These are phyloP conservation scores for Micromussa lordhowensis DNA, from an alignment of 92 coral and sea anemone species.

Conservation along the genomic window DNA sequence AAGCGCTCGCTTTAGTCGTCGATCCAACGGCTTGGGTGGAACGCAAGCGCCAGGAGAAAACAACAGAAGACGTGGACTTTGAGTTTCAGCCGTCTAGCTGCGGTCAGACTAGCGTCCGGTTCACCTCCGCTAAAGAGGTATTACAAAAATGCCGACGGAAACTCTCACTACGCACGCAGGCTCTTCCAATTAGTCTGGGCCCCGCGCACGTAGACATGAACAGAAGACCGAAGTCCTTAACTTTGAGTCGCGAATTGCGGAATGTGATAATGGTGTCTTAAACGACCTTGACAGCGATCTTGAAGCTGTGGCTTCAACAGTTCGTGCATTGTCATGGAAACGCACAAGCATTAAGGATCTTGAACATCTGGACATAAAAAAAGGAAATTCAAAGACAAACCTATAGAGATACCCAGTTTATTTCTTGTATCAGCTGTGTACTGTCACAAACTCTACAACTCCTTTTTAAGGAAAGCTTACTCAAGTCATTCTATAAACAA, in stretches of 20 bases:
- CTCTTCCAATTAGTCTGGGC: conserved; percentile 20
- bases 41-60: neutral
- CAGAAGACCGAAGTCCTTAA: neutral
- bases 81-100: conserved; percentile 34
- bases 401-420: no score
- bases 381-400: no score
- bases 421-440: no score
- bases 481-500: no score
- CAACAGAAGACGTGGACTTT: conserved; percentile 26
- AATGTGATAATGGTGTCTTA: conserved; percentile 27
- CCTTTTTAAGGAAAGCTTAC: no score
- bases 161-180: conserved; percentile 47
- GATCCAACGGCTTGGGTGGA: conserved; percentile 75
- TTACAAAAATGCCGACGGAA: conserved; percentile 68
- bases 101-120: neutral
- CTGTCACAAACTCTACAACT: no score
- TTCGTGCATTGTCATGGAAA: no score
- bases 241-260: conserved; percentile 33
- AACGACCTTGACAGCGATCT: no score
- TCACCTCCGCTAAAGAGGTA: conserved; percentile 67
- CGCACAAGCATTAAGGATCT: no score
- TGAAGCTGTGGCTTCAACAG: no score
- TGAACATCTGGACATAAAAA: no score
- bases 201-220: conserved; percentile 48
- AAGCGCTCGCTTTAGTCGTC: conserved; percentile 74